Evolutionary conservation across 2,888 invertebrate genomes (phyloP).

Genomic region (Drosophila niveifrons): DNA sequence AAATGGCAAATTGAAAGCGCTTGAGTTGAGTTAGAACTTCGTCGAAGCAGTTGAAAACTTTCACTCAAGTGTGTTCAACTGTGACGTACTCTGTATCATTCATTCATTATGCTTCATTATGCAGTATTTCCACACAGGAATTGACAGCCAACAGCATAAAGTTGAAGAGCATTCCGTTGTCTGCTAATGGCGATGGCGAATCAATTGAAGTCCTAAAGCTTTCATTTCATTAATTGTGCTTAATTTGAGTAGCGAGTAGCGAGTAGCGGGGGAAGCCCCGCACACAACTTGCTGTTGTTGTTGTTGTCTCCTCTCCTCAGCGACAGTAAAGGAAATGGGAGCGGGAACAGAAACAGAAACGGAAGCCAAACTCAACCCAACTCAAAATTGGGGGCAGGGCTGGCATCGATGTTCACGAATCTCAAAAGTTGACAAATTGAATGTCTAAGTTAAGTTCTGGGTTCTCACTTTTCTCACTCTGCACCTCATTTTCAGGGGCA

Average conservation of each 20-base stretch:
- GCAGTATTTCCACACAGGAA: too few species aligned
- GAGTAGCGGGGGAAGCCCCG: neutral
- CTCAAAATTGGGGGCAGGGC: too few species aligned
- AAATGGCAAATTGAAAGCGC: too few species aligned
- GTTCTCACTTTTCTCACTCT: neutral
- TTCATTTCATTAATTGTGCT: slow-evolving; percentile 40
- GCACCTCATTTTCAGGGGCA: neutral
- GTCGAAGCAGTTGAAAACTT: too few species aligned
- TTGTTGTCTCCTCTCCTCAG: neutral
- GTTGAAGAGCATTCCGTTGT: too few species aligned
- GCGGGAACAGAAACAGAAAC: neutral
- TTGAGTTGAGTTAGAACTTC: too few species aligned
- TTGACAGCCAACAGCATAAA: too few species aligned
- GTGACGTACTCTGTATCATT: too few species aligned
- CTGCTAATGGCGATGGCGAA: neutral
- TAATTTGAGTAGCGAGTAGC: slow-evolving; percentile 12
- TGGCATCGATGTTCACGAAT: slow-evolving; percentile 10
- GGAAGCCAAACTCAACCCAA: slow-evolving; percentile 1
- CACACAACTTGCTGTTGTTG: neutral
- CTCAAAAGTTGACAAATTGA: slow-evolving; percentile 39
- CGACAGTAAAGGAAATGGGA: too few species aligned
- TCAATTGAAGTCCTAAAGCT: slow-evolving; percentile 27
- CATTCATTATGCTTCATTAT: too few species aligned
- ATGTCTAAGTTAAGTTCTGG: slow-evolving; percentile 15
- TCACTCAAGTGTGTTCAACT: too few species aligned